Evolutionary conservation across 1,140 invertebrate species (phyloP).

Genomic region (Papilio helenus): DNA sequence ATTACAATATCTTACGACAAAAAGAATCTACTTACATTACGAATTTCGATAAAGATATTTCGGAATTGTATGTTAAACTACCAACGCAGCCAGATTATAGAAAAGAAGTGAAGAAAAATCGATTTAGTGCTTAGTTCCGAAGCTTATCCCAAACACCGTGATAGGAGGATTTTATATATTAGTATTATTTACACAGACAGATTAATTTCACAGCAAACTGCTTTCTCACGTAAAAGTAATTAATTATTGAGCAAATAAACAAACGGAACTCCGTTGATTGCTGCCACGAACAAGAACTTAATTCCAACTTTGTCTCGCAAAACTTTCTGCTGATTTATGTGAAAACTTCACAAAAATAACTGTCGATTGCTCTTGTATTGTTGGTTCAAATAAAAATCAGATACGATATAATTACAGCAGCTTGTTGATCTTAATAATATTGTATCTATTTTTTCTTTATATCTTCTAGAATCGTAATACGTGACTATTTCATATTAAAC

Average conservation of each 20-base stretch:
- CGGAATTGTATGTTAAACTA: neutral
- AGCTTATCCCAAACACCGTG: neutral
- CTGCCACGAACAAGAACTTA: constrained; percentile 34
- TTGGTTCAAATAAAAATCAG: constrained; percentile 2
- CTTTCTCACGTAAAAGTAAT: constrained; percentile 30
- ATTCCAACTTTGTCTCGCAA: constrained; percentile 32
- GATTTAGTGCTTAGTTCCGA: neutral
- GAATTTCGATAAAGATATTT: neutral
- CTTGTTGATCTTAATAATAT: neutral
- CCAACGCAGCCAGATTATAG: no score
- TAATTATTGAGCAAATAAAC: constrained; percentile 35
- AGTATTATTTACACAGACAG: neutral
- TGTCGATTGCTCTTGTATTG: constrained; percentile 27
- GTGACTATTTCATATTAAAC: neutral
- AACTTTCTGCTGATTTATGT: constrained; percentile 36
- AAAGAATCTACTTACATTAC: neutral
- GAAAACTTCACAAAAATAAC: constrained; percentile 33
- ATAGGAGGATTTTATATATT: neutral
- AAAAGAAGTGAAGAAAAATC: no score
- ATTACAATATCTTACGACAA: neutral
- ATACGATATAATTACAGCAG: neutral
- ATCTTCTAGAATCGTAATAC: neutral
- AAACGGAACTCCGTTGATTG: constrained; percentile 36
- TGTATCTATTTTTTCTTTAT: no score
- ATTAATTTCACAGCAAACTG: constrained; percentile 22